Evolutionary conservation across 2,888 invertebrate genomes (phyloP).

Genomic region (Eupeodes luniger): DNA sequence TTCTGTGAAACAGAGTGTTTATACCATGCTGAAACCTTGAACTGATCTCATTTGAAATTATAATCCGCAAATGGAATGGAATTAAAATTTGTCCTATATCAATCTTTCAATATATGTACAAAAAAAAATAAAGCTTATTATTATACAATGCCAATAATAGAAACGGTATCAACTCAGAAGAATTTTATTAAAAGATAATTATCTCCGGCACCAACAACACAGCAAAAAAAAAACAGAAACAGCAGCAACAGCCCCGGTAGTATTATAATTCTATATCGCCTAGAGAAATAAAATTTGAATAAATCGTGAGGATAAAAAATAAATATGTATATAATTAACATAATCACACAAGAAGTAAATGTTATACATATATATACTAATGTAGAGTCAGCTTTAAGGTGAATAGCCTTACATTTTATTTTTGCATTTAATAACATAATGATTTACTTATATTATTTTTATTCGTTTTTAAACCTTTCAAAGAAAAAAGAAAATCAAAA

Average conservation of each 20-base stretch:
- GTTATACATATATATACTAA: background rate
- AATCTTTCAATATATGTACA: constrained; percentile 8
- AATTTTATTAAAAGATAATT: constrained; percentile 46
- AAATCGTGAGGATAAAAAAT: constrained; percentile 21
- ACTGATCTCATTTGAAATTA: constrained; percentile 40
- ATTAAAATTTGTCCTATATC: constrained; percentile 32
- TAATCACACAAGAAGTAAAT: constrained; percentile 35
- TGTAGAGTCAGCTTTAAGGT: constrained; percentile 36
- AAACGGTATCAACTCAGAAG: constrained; percentile 37
- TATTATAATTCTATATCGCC: constrained; percentile 41
- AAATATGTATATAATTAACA: constrained; percentile 38
- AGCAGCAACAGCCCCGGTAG: background rate
- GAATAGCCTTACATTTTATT: constrained; percentile 43
- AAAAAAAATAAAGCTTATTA: background rate
- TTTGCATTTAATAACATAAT: background rate
- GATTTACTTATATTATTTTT: constrained; percentile 12
- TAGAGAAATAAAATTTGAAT: constrained; percentile 63
- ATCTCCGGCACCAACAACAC: constrained; percentile 26
- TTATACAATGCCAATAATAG: constrained; percentile 29
- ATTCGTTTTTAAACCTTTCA: background rate
- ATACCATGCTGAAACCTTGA: constrained; percentile 9
- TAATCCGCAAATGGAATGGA: constrained; percentile 45
- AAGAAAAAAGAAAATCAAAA: constrained; percentile 19
- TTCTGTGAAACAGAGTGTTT: background rate
- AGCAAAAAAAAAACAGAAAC: too few relatives aligned